A percentile compares a stretch with the other conserved stretches of the same genome.
These are phyloP conservation scores for Pristiophorus japonicus DNA, from an alignment of 2,113 vertebrate species.

Conservation along the genomic window DNA sequence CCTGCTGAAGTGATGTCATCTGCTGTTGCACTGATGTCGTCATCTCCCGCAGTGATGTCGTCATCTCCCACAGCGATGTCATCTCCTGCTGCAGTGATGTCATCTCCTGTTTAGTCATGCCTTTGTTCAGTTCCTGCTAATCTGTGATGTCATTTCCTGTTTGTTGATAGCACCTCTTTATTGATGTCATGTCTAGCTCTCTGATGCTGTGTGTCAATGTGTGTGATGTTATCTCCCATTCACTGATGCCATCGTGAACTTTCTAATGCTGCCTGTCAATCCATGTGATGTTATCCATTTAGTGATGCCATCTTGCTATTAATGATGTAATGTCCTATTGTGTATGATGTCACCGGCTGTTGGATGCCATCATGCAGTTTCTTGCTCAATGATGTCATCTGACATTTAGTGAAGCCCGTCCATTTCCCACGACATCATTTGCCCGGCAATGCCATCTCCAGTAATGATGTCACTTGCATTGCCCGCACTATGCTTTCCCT, in stretches of 20 bases:
- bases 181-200: background rate
- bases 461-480: background rate
- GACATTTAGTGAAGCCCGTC: background rate
- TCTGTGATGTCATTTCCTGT: background rate
- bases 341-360: background rate
- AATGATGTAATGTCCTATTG: background rate
- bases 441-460: background rate
- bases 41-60: too few species aligned
- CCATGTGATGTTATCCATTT: background rate
- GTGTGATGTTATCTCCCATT: background rate
- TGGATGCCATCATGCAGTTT: conserved; percentile 27
- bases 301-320: background rate
- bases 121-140: too few species aligned
- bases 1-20: too few species aligned
- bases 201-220: background rate
- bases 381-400: background rate
- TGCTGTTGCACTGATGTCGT: too few species aligned
- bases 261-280: background rate
- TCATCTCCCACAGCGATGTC: too few species aligned
- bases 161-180: background rate
- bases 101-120: too few species aligned
- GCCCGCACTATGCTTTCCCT: background rate
- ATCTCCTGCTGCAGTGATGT: too few species aligned
- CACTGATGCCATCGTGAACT: background rate
- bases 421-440: background rate